Base-by-base conservation (phyloP, 1,140 invertebrate genomes). In the Choristoneura fumiferana region DNA sequence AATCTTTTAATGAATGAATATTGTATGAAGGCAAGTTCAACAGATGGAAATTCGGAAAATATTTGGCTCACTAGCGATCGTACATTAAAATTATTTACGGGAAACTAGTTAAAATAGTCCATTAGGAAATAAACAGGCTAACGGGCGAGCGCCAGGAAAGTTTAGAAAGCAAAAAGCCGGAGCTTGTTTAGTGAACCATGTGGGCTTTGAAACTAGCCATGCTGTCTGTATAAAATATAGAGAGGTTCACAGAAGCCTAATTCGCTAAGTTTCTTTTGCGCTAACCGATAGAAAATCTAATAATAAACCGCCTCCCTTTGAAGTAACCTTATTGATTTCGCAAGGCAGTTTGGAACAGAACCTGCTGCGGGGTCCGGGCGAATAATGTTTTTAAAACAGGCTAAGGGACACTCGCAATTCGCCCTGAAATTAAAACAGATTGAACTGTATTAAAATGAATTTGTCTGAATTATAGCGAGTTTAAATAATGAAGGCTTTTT, bases 201-300 rank as follows among this genome's bases (percentile, higher is more conserved):
- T 6, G 8, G 12, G 5, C 18, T 29, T 18, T 18, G 10, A 49
- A 49, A 49, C 43, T 49, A 17, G 4, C 10, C n/a, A 17, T 12
- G 18, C 14, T 49, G 18, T 49, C 2, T 6, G 6, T 4, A 49
- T 22, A 22, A 49, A 22, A 22, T 33, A 49, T 49, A 13, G 43
- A 49, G 43, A 49, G 22, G 43, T 49, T 49, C 43, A 49, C 43
- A 49, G 12, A 6, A 49, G 43, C 43, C 43, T 49, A 49, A 49
- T 49, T 18, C 18, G 18, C 22, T 49, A 49, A 49, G 17, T 49
- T 49, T 17, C 43, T 49, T 49, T 49, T 49, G 22, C 43, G 22
- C 22, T 49, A 49, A 49, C 43, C 43, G 17, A 49, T 1, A 49
- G 43, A 49, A 49, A 49, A 49, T 49, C 43, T 49, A 49, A 49